phyloP scores from a whole-genome alignment of 2,797 vertebrate species.

The Periophthalmus magnuspinnatus region DNA sequence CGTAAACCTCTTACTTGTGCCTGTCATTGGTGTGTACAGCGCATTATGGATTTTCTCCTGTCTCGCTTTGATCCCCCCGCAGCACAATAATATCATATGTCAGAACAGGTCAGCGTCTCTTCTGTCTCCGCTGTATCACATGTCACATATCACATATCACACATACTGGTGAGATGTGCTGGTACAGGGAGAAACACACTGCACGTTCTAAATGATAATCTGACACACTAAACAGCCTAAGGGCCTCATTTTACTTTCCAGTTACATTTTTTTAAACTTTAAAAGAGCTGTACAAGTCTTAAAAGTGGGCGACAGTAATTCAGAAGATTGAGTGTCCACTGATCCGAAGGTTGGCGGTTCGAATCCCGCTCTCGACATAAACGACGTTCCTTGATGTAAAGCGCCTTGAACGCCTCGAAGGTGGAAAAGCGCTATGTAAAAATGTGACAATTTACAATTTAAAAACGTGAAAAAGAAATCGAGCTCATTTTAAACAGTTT shows the following conservation, averaged over 20 bases:
- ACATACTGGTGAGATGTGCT: slow-evolving; percentile 1
- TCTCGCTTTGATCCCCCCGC: slow-evolving; percentile 63
- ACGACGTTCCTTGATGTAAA: too few relatives aligned
- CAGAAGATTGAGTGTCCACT: too few relatives aligned
- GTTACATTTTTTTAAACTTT: too few relatives aligned
- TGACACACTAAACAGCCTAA: not conserved
- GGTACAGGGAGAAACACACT: not conserved
- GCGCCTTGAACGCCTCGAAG: too few relatives aligned
- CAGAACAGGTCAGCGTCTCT: slow-evolving; percentile 60
- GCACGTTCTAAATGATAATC: not conserved
- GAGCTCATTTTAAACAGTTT: too few relatives aligned
- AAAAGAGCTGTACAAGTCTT: too few relatives aligned
- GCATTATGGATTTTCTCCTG: slow-evolving; percentile 64
- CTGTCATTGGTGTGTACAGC: slow-evolving; percentile 48
- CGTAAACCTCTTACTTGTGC: slow-evolving; percentile 56
- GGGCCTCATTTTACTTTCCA: not conserved
- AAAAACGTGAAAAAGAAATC: too few relatives aligned
- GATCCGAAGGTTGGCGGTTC: too few relatives aligned
- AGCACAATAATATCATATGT: slow-evolving; percentile 66
- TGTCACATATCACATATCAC: slow-evolving; percentile 24
- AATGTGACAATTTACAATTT: too few relatives aligned
- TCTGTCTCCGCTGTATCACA: slow-evolving; percentile 28
- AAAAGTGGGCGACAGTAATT: too few relatives aligned
- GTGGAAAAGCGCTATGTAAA: too few relatives aligned
- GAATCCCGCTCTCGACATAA: too few relatives aligned